Conservation (phyloP, 2,797 vertebrate species). For the Pitangus sulphuratus region DNA sequence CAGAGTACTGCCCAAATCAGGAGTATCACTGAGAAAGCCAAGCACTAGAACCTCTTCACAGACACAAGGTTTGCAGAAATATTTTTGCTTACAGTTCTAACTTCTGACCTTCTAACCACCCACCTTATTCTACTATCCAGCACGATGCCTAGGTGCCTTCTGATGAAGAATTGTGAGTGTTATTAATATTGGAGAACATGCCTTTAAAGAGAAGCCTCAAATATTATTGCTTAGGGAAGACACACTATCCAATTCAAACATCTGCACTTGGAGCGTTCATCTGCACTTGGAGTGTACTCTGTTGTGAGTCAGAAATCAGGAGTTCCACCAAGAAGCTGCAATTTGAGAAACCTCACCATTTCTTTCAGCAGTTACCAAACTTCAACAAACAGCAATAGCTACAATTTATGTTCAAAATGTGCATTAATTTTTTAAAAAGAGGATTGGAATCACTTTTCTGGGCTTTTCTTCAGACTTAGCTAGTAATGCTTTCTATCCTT, state of each 20-base stretch:
- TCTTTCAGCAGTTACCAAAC: background rate
- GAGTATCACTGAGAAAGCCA: background rate
- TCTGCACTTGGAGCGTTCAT: background rate
- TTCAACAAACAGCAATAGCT: background rate
- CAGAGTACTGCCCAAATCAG: background rate
- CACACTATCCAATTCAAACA: background rate
- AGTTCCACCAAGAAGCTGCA: background rate
- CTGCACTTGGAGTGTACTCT: background rate
- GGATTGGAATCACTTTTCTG: background rate
- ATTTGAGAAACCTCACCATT: background rate
- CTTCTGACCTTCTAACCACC: background rate
- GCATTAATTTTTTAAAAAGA: fast-evolving
- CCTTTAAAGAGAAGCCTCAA: background rate
- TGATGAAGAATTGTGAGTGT: background rate
- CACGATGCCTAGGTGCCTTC: background rate
- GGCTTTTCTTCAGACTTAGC: background rate
- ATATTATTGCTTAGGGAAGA: background rate
- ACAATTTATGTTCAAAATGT: background rate
- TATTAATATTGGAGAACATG: background rate
- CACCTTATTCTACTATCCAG: background rate
- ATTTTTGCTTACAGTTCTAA: background rate
- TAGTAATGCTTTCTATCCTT: background rate
- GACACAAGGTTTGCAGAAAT: background rate
- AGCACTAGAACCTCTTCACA: background rate
- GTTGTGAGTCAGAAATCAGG: background rate